phyloP scores from a whole-genome alignment of 2,113 vertebrate genomes.

The Pipa parva region DNA sequence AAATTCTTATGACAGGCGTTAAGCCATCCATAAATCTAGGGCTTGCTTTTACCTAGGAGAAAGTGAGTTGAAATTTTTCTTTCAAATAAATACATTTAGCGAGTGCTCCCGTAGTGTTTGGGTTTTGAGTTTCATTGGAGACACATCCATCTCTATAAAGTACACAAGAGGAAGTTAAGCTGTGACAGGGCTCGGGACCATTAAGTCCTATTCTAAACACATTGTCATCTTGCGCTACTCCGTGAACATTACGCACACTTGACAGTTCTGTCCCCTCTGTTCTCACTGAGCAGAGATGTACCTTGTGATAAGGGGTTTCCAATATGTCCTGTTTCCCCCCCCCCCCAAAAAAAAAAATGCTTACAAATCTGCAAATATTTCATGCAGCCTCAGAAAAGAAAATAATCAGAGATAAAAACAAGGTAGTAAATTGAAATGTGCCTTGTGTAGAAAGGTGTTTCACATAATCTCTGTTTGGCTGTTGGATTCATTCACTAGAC shows the following conservation, averaged over 20 bases:
- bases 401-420: not conserved
- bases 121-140: slow-evolving; percentile 43
- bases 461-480: too few species aligned
- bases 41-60: slow-evolving; percentile 41
- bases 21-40: slow-evolving; percentile 27
- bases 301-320: not conserved
- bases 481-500: too few species aligned
- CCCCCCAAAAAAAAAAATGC: too few species aligned
- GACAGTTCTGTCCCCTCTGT: slow-evolving; percentile 13
- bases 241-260: slow-evolving; percentile 11
- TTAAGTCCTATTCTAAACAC: slow-evolving; percentile 40
- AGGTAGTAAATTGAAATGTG: too few species aligned
- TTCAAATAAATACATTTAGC: slow-evolving; percentile 42
- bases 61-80: slow-evolving; percentile 38
- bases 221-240: slow-evolving; percentile 27
- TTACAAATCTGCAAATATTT: not conserved
- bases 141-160: slow-evolving; percentile 43
- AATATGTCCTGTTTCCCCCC: not conserved
- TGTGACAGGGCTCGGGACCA: slow-evolving; percentile 35
- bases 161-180: slow-evolving; percentile 43
- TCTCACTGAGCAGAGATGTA: not conserved
- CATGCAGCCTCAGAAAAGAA: not conserved
- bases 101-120: slow-evolving; percentile 38
- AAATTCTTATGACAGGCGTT: slow-evolving; percentile 22
- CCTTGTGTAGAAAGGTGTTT: too few species aligned